Evolutionary conservation across 2,113 vertebrate genomes (phyloP), one percentile per base, ranked within the genome.

Genomic region (Beaufortia kweichowensis): DNA sequence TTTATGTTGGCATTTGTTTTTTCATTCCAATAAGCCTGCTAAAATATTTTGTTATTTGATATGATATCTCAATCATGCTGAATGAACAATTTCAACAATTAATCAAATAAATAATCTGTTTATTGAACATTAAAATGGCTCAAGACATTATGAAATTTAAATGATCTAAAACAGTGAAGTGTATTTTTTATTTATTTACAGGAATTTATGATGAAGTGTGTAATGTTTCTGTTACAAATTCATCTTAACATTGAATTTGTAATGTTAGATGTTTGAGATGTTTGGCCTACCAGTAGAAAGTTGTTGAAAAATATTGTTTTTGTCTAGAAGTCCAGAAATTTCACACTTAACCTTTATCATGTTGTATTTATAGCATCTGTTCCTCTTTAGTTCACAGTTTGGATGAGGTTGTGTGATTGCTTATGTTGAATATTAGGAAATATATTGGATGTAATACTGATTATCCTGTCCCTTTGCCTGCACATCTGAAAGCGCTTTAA

Each of bases 101-200:
- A 50, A 46, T 41, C 12, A 26, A 59, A 59, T 71, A 71, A 71
- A 59, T 59, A 70, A 70, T 56, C 50, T 3, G 55, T 71, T 71
- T 59, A 71, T 71, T 71, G 31, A 23, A 70, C 50, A 70, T 48
- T 55, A 70, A 70, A 70, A 24, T 17, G 17, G 29, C 53, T 41
- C 17, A 59, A 59, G 10, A 15, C 23, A 59, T 10, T 41, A 17
- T 71, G 29, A 4, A 4, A 41, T 71, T 71, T 59, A 39, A 71
- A 26, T 23, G 3, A 19, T 23, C 8, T 17, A 24, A 14, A 28
- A 61, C 9, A 33, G 23, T 4, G 23, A 9, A 43, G 43, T 48
- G 5, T 39, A 11, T 39, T 48, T 17, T 15, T 48, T 3, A 48
- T 17, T 48, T 48, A 48, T 48, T 15, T 21, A 53, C 19, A 21